Percentiles rank a stretch among this genome's conserved stretches.
These are phyloP conservation scores for Bradypus variegatus DNA, from an alignment of 2,797 vertebrate genomes.

Conservation along the genomic window DNA sequence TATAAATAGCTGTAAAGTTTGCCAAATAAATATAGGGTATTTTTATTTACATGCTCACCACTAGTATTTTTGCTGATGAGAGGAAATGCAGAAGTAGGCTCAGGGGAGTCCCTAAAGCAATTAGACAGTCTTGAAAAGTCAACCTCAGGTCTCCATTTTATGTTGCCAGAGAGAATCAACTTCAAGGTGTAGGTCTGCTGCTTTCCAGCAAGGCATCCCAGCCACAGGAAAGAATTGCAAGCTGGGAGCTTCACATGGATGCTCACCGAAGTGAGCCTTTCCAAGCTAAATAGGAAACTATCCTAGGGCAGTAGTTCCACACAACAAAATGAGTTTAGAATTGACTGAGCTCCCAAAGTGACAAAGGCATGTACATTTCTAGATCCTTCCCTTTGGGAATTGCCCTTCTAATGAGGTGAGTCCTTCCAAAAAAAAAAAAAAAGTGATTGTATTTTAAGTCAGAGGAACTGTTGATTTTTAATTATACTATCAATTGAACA, in stretches of 20 bases:
- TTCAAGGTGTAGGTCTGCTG: not conserved
- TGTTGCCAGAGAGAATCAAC: not conserved
- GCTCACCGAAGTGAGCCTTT: not conserved
- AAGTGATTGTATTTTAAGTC: not conserved
- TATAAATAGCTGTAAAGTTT: not conserved
- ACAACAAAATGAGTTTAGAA: not conserved
- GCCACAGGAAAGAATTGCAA: not conserved
- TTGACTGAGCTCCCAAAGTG: not conserved
- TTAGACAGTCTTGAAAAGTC: not conserved
- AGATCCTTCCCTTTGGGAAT: not conserved
- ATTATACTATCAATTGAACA: not conserved
- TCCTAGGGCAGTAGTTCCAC: not conserved
- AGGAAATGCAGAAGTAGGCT: not conserved
- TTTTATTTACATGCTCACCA: not conserved
- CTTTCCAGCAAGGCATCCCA: not conserved
- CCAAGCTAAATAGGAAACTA: too few species aligned
- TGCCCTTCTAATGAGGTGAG: not conserved
- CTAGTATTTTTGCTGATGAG: not conserved
- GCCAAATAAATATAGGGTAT: not conserved
- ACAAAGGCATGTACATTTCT: not conserved
- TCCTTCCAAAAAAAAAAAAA: not conserved
- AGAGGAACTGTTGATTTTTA: conserved; percentile 31
- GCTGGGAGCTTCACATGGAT: not conserved
- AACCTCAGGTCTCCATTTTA: not conserved
- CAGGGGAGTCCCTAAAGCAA: not conserved